Base-by-base conservation (phyloP, 2,113 vertebrate genomes). In the Myocastor coypus region DNA sequence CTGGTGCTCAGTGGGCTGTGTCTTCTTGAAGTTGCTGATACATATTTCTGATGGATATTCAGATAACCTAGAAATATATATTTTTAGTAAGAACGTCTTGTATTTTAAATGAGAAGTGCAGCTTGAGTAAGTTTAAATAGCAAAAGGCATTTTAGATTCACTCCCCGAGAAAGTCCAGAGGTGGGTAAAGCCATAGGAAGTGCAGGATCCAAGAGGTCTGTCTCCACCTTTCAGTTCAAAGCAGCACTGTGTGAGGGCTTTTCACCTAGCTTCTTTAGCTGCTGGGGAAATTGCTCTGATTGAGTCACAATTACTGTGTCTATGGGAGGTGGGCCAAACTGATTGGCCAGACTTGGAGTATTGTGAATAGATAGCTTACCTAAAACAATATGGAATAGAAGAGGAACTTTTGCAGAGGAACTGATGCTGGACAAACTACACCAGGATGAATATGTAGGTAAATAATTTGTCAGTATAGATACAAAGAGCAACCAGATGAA, bases 91-190 rank as follows among this genome's bases (percentile, higher is more conserved):
- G 52, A 83, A 73, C 34, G 78, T 61, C 71, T 91, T 68, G 59
- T 52, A 64, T 59, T 80, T 85, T 46, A 52, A 81, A 34, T 87
- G 81, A 91, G 30, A 86, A 95, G 68, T 84, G 68, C 63, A 78
- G 50, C 66, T 81, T 55, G 46, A 91, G 66, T 89, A 87, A n/a
- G 8, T 50, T 91, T 89, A 71, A 78, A 46, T 11, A 84, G 91
- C 46, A 71, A 86, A 55, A 40, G 14, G 46, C 71, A 80, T 37
- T 34, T 83, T 32, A 57, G 46, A 73, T 68, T 88, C 30, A 73
- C 3, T 61, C 83, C 26, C 40, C 46, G 64, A 50, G 77, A 20
- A 92, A 64, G 64, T 68, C 20, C 14, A 4, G 78, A 50, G 16
- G 4, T 64, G 20, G 7, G 11, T 28, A 69, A 37, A 42, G 22